These are phyloP conservation scores for Turdus rufiventris DNA, from an alignment of 2,113 vertebrate genomes.

Conservation along the genomic window DNA sequence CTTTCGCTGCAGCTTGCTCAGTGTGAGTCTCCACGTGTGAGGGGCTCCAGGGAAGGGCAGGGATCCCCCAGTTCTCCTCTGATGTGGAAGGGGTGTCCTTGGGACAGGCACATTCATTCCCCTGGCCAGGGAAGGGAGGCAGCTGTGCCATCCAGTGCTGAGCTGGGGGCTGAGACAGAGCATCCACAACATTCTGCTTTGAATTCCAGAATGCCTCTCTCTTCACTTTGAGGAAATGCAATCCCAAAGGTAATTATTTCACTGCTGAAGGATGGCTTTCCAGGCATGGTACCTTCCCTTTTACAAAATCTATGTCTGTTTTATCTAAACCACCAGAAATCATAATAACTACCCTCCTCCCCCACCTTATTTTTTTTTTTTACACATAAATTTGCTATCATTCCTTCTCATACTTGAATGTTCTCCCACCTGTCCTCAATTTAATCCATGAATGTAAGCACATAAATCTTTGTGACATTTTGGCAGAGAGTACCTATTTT, in stretches of 20 bases:
- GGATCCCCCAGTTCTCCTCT: neutral
- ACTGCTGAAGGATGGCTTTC: conserved; percentile 66
- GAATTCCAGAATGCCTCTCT: conserved; percentile 3
- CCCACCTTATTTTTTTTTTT: neutral
- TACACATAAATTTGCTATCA: conserved; percentile 72
- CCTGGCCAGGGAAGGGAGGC: neutral
- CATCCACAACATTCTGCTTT: neutral
- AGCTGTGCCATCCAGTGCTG: rapidly evolving
- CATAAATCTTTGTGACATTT: conserved; percentile 83
- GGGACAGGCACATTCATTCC: neutral
- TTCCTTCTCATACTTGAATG: conserved; percentile 70
- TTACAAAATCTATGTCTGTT: conserved; percentile 44
- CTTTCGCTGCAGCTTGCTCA: neutral
- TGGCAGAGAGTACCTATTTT: conserved; percentile 78
- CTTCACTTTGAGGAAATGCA: conserved; percentile 46
- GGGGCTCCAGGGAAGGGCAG: neutral
- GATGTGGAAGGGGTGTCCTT: neutral
- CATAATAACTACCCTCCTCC: conserved; percentile 31
- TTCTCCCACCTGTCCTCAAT: conserved; percentile 84
- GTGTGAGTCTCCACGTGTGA: rapidly evolving
- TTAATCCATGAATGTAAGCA: conserved; percentile 77
- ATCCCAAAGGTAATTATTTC: conserved; percentile 62
- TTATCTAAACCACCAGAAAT: conserved; percentile 69
- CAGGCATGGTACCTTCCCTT: neutral
- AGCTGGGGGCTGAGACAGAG: neutral